Percentiles rank a stretch among this genome's conserved stretches.
These are phyloP conservation scores for Erebia aethiops DNA, from an alignment of 2,888 invertebrate genomes.

Conservation along the genomic window DNA sequence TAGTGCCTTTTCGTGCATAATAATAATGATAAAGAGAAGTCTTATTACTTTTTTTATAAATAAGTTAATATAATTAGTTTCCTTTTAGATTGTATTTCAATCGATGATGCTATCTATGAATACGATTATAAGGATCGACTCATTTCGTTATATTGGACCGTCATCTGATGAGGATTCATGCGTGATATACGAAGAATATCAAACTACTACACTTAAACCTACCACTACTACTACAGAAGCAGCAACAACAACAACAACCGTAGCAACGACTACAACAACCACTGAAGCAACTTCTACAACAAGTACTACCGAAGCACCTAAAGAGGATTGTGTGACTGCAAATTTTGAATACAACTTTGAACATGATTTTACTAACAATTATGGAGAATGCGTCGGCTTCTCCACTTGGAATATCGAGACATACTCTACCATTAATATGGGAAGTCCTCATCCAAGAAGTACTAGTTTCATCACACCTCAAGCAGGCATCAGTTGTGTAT, in stretches of 20 bases:
- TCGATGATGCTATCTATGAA: slow-evolving; percentile 12
- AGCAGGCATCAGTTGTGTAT: slow-evolving; percentile 50
- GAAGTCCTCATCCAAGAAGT: slow-evolving; percentile 46
- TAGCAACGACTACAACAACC: slow-evolving; percentile 7
- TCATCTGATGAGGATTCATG: slow-evolving; percentile 23
- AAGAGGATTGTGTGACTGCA: slow-evolving; percentile 49
- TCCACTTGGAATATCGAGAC: slow-evolving; percentile 50
- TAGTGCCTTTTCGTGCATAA: neutral
- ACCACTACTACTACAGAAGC: slow-evolving; percentile 4
- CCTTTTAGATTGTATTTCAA: slow-evolving; percentile 31
- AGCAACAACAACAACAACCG: neutral
- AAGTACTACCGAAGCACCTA: slow-evolving; percentile 13
- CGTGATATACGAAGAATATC: slow-evolving; percentile 24
- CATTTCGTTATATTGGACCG: slow-evolving; percentile 31
- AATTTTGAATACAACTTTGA: slow-evolving; percentile 52
- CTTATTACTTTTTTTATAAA: neutral
- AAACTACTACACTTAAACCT: slow-evolving; percentile 24
- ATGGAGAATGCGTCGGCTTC: slow-evolving; percentile 47
- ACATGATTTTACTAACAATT: slow-evolving; percentile 42
- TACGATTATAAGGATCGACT: slow-evolving; percentile 32
- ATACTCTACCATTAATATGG: slow-evolving; percentile 47
- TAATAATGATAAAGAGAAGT: neutral
- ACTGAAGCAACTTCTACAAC: neutral
- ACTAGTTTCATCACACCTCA: slow-evolving; percentile 49
- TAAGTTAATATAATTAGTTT: neutral